Percentiles rank a stretch among this genome's conserved stretches.
phyloP scores from a whole-genome alignment of 2,113 vertebrate species.

The Oryzias woworae region DNA sequence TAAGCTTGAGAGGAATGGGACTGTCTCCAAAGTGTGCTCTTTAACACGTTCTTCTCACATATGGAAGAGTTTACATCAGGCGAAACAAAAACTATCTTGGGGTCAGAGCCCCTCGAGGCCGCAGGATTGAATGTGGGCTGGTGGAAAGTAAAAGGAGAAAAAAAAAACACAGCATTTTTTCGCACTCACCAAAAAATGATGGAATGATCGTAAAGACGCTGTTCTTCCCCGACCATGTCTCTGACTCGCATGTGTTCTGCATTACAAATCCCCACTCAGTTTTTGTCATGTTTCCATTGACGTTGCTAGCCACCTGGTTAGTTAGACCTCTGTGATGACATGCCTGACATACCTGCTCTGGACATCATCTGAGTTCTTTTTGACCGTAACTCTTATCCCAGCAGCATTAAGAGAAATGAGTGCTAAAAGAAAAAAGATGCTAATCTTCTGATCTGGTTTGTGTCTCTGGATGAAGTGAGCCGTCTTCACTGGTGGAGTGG shows the following conservation, averaged over 20 bases:
- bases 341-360: conserved; percentile 8
- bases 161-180: conserved; percentile 42
- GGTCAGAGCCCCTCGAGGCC: conserved; percentile 48
- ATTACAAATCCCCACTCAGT: conserved; percentile 32
- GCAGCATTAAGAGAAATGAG: not conserved
- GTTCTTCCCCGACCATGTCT: conserved; percentile 51
- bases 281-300: conserved; percentile 32
- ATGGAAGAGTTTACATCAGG: conserved; percentile 66
- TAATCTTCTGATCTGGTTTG: conserved; percentile 32
- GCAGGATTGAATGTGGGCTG: conserved; percentile 41
- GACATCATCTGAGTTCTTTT: not conserved
- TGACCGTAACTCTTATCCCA: not conserved
- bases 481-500: conserved; percentile 15
- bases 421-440: conserved; percentile 5
- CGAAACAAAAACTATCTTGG: conserved; percentile 32
- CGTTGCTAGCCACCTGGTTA: conserved; percentile 51
- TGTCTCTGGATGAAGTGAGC: conserved; percentile 32
- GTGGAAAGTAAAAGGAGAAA: not conserved
- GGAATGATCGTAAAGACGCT: conserved; percentile 56
- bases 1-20: conserved; percentile 41
- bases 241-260: conserved; percentile 57
- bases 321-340: conserved; percentile 25
- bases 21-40: conserved; percentile 37
- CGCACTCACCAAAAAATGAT: conserved; percentile 42
- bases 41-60: conserved; percentile 47